phyloP scores from a whole-genome alignment of 2,888 invertebrate species.

The Andrena dorsata region DNA sequence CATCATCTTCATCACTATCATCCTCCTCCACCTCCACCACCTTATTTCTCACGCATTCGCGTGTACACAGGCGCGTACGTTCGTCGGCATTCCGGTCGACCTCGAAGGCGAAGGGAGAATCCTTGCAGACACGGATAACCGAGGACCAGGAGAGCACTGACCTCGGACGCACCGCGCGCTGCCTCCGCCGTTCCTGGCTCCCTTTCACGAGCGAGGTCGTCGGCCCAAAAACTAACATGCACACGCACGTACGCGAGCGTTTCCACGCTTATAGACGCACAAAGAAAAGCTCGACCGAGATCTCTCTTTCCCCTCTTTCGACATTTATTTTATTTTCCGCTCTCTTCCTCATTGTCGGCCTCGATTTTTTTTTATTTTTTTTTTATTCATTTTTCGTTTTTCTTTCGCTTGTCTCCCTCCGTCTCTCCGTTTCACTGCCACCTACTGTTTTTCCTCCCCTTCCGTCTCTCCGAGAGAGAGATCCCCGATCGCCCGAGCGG shows the following conservation, averaged over 20 bases:
- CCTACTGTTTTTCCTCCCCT: background rate
- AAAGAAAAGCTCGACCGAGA: slow-evolving; percentile 68
- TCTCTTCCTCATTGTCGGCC: background rate
- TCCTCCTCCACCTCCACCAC: slow-evolving; percentile 54
- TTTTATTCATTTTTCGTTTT: background rate
- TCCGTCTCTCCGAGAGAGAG: slow-evolving; percentile 12
- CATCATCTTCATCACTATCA: slow-evolving; percentile 43
- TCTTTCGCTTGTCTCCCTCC: slow-evolving; percentile 17
- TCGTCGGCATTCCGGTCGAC: slow-evolving; percentile 73
- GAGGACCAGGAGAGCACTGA: slow-evolving; percentile 75
- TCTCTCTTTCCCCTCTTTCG: slow-evolving; percentile 20
- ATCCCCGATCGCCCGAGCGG: slow-evolving; percentile 6
- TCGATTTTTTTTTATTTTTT: background rate
- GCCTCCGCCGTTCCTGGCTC: slow-evolving; percentile 66
- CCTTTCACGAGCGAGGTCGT: slow-evolving; percentile 76
- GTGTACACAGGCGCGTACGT: slow-evolving; percentile 65
- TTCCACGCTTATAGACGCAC: slow-evolving; percentile 65
- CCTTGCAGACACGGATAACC: slow-evolving; percentile 72
- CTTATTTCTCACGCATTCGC: slow-evolving; percentile 69
- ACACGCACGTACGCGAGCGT: slow-evolving; percentile 68
- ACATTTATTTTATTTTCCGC: background rate
- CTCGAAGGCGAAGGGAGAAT: slow-evolving; percentile 75
- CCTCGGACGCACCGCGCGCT: slow-evolving; percentile 71
- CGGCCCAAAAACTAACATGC: slow-evolving; percentile 72
- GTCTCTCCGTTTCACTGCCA: slow-evolving; percentile 16